These are phyloP conservation scores for Calephelis perditalis DNA, from an alignment of 2,888 invertebrate genomes.

Conservation along the genomic window DNA sequence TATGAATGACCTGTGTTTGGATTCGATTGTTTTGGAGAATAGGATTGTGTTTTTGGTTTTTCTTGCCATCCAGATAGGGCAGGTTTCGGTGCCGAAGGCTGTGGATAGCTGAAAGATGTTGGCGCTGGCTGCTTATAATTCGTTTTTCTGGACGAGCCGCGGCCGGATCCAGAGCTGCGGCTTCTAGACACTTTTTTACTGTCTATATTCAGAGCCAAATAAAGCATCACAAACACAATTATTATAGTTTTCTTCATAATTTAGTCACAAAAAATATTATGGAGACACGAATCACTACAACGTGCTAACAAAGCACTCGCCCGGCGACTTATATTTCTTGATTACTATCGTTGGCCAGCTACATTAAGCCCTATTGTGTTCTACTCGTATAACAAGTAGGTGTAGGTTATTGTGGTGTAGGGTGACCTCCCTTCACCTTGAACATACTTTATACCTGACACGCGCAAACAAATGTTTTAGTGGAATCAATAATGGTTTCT, in stretches of 20 bases:
- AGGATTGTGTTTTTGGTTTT: conserved; percentile 46
- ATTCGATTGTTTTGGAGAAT: conserved; percentile 46
- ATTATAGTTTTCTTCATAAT: conserved; percentile 12
- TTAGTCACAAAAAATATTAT: not conserved
- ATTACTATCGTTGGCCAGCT: conserved; percentile 50
- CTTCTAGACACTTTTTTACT: conserved; percentile 57
- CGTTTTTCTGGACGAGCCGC: conserved; percentile 51
- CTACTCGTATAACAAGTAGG: conserved; percentile 27
- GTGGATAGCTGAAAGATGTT: conserved; percentile 60
- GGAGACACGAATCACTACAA: conserved; percentile 14
- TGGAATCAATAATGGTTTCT: conserved; percentile 41
- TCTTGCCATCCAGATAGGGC: conserved; percentile 66
- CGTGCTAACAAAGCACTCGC: conserved; percentile 34
- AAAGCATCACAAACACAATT: conserved; percentile 21
- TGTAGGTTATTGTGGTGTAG: conserved; percentile 25
- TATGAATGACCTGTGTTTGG: conserved; percentile 54
- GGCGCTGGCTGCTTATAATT: conserved; percentile 55
- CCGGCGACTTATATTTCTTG: conserved; percentile 51
- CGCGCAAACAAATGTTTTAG: conserved; percentile 38
- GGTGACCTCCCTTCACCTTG: conserved; percentile 27
- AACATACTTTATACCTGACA: conserved; percentile 34
- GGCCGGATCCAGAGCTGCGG: conserved; percentile 56
- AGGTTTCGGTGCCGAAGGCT: conserved; percentile 46
- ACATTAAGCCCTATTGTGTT: conserved; percentile 42
- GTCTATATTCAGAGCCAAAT: conserved; percentile 37